phyloP scores from a whole-genome alignment of 2,888 invertebrate genomes.

The Crepidodera aurea region DNA sequence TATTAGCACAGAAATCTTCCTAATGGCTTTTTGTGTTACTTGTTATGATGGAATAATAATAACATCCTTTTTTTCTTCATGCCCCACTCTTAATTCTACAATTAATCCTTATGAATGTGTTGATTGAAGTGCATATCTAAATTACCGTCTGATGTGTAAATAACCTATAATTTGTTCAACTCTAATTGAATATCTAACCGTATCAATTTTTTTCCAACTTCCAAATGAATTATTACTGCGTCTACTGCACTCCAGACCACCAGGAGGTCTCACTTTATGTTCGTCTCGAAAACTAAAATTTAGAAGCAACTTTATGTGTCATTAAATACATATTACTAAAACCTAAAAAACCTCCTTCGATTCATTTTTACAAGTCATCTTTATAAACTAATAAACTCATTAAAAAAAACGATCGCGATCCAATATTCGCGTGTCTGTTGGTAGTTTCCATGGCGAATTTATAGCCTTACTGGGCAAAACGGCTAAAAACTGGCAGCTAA shows the following conservation, averaged over 20 bases:
- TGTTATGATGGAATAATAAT: no score
- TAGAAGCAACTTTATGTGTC: constrained; percentile 1
- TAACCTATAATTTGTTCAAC: background rate
- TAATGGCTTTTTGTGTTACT: no score
- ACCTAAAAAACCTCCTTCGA: constrained; percentile 11
- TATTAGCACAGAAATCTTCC: no score
- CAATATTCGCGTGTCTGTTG: constrained; percentile 41
- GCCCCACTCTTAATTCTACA: no score
- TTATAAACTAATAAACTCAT: constrained; percentile 42
- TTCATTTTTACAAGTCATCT: constrained; percentile 25
- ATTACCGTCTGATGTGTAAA: background rate
- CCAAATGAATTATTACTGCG: no score
- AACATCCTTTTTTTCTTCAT: no score
- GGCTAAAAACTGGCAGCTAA: constrained; percentile 33
- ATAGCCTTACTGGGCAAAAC: constrained; percentile 29
- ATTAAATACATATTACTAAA: constrained; percentile 2
- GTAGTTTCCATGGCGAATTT: constrained; percentile 36
- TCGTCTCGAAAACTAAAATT: background rate
- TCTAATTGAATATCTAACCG: background rate
- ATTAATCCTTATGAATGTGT: no score
- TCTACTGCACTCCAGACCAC: background rate
- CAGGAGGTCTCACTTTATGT: background rate
- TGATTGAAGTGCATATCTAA: background rate
- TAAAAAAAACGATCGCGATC: constrained; percentile 38
- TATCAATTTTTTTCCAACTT: no score